These are phyloP conservation scores for Alosa sapidissima DNA, from an alignment of 2,797 vertebrate genomes.

Conservation along the genomic window DNA sequence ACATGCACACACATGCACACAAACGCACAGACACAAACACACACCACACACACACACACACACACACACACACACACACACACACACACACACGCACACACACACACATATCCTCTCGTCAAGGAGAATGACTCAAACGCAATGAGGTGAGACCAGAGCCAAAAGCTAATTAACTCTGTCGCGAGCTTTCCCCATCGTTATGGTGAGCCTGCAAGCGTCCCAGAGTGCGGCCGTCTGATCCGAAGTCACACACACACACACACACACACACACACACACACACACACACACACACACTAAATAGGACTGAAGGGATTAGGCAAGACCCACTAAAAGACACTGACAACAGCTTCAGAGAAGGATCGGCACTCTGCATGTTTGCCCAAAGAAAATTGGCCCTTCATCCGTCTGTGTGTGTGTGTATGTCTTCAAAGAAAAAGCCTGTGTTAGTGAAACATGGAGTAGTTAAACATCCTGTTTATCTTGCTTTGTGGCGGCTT, in stretches of 20 bases:
- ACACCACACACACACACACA: neutral
- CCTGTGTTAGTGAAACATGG: constrained; percentile 29
- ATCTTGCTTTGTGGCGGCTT: neutral
- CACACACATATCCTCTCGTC: neutral
- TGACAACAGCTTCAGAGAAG: constrained; percentile 7
- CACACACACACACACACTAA: neutral
- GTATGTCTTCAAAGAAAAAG: neutral
- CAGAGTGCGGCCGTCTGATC: neutral
- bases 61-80: neutral
- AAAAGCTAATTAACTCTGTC: constrained; percentile 16
- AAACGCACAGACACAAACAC: neutral
- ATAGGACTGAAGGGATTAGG: neutral
- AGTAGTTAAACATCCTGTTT: constrained; percentile 47
- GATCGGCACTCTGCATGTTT: neutral
- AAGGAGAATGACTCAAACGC: constrained; percentile 14
- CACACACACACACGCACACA: neutral
- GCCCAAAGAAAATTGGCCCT: neutral
- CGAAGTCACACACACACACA: neutral
- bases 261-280: neutral
- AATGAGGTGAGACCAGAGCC: constrained; percentile 16
- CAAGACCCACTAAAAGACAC: constrained; percentile 3
- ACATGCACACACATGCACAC: neutral
- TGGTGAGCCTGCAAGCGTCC: neutral
- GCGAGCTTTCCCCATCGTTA: neutral
- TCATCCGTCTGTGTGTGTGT: neutral